Base-by-base conservation (phyloP, 2,888 invertebrate genomes). In the Rambutsinella grinnellia region DNA sequence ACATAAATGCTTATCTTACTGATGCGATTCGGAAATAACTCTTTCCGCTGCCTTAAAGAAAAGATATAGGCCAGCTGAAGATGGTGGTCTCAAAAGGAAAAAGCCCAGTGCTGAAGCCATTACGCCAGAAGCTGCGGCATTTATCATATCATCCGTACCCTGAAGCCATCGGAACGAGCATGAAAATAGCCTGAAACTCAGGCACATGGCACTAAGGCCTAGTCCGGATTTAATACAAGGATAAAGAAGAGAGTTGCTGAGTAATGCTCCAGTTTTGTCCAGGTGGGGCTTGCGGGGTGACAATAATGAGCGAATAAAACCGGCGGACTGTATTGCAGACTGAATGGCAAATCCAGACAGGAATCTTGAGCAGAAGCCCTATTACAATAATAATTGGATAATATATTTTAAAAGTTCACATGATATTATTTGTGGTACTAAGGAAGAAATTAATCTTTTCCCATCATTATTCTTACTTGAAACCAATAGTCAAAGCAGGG, bases 111-210 rank as follows among this genome's bases (percentile, higher is more conserved):
- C 79, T 10, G 81, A 78, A 2, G 83, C 79, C 78, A 83, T 78
- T 26, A 83, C 72, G 19, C 81, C 82, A 10, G 83, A 82, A 0
- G 81, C 76, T 26, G 81, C 81, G 8, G 79, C 76, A 51, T 82
- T 80, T 5, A 71, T 68, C 2, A 81, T 79, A 27, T 74, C 79
- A 60, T 83, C 83, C 6, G 82, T 79, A 53, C 82, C 83, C 19
- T 80, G 79, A n/a, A 83, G 69, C 83, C 83, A 83, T 10, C 83
- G 81, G 66, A 83, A 83, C 10, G 82, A 82, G 56, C 83, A 83
- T 10, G 79, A 82, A 24, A 83, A 74, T 5, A 83, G 63, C 28
- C 83, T 76, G 53, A 83, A 83, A 8, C 77, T 67, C 1, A 82
- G 62, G 53, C 82, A 82, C 79, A 83, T 82, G 17, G 81, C 74